A percentile compares a stretch with the other conserved stretches of the same genome.
phyloP scores from a whole-genome alignment of 2,113 vertebrate genomes.

The Rhynchopsitta pachyrhyncha region DNA sequence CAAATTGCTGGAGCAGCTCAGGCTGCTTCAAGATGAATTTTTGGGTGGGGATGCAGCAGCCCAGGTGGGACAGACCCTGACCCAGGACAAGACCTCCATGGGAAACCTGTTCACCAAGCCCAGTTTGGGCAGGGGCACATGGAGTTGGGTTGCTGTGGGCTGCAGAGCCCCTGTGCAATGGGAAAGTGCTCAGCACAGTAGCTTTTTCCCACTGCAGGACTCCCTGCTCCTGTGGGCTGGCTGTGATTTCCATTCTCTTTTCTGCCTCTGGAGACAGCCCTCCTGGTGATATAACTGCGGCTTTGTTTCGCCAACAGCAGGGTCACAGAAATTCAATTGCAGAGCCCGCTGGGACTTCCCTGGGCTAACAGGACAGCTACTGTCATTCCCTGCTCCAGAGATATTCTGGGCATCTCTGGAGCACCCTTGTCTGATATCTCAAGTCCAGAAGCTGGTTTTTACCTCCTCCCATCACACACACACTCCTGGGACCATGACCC shows the following conservation, averaged over 20 bases:
- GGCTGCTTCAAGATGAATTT: not conserved
- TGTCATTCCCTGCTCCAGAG: not conserved
- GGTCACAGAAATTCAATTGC: not conserved
- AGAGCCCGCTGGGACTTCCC: not conserved
- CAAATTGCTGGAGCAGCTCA: not conserved
- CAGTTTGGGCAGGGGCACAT: rapidly evolving
- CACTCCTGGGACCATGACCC: not conserved
- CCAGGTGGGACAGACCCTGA: not conserved
- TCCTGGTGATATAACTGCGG: not conserved
- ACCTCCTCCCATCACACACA: not conserved
- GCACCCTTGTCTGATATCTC: not conserved
- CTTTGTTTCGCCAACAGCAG: not conserved
- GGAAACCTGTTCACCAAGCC: not conserved
- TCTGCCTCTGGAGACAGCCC: not conserved
- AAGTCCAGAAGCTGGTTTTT: not conserved
- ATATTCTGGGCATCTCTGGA: not conserved
- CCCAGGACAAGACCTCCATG: not conserved
- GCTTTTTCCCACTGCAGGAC: not conserved
- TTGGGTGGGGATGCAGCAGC: not conserved
- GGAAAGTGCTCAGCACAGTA: not conserved
- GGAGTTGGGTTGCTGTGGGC: not conserved
- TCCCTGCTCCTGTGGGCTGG: not conserved
- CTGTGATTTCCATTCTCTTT: not conserved
- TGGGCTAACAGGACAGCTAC: not conserved
- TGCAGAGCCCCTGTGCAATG: rapidly evolving